These are phyloP conservation scores for Malurus elegans DNA, from an alignment of 2,113 vertebrate species.

Conservation along the genomic window DNA sequence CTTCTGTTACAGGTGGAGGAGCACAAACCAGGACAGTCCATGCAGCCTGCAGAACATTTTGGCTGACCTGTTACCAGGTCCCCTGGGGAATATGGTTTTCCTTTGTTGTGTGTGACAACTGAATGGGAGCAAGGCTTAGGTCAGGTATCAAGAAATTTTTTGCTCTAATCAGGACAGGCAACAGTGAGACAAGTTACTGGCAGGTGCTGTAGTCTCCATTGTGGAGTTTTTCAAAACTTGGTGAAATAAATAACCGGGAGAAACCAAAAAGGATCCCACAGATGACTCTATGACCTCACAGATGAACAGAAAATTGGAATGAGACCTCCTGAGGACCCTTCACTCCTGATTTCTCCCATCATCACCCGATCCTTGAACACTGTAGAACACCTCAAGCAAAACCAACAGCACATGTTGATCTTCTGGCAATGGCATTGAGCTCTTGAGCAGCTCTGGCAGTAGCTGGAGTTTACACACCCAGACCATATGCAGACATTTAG, in stretches of 20 bases:
- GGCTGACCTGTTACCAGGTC: neutral
- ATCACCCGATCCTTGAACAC: neutral
- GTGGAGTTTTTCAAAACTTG: neutral
- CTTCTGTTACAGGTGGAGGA: neutral
- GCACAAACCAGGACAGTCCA: neutral
- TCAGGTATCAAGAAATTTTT: neutral
- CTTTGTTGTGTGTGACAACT: neutral
- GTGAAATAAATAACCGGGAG: neutral
- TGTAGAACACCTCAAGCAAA: neutral
- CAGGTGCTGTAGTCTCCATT: neutral
- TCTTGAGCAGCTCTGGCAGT: neutral
- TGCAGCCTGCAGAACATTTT: neutral
- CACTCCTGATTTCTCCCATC: neutral
- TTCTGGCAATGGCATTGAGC: neutral
- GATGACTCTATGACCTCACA: accelerated
- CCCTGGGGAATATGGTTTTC: neutral
- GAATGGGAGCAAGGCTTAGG: neutral
- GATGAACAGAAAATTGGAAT: neutral
- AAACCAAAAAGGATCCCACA: neutral
- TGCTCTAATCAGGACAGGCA: neutral
- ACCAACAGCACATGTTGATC: neutral
- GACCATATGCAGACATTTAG: neutral
- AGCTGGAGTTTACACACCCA: neutral
- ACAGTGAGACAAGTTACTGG: neutral
- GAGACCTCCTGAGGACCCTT: neutral